A percentile compares a stretch with the other conserved stretches of the same genome.
Conservation (phyloP, 1,140 invertebrate genomes). For the Bathynomus jamesi region DNA sequence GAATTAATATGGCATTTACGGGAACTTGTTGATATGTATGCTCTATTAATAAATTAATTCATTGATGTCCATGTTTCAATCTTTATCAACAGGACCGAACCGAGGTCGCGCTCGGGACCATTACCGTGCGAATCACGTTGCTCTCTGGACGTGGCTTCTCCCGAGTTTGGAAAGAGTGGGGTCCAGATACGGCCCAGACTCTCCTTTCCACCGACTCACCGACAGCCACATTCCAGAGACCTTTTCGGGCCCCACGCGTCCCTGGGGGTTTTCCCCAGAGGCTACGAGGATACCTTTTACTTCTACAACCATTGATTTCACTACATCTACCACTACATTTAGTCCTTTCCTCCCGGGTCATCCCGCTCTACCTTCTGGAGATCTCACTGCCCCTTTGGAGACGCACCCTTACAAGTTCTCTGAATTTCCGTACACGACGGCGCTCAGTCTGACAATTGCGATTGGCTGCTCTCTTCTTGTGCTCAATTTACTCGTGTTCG, state of each 20-base stretch:
- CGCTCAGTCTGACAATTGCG: constrained; percentile 82
- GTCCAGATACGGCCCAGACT: constrained; percentile 26
- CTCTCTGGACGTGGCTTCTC: constrained; percentile 51
- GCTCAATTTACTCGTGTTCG: constrained; percentile 87
- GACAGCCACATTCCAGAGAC: constrained; percentile 38
- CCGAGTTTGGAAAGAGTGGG: constrained; percentile 45
- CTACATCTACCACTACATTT: background rate
- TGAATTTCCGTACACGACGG: constrained; percentile 63
- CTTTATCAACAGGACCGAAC: constrained; percentile 9
- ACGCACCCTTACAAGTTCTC: background rate
- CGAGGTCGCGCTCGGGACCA: constrained; percentile 44
- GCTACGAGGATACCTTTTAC: constrained; percentile 17
- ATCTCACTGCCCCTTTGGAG: background rate
- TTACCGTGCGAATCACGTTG: constrained; percentile 49
- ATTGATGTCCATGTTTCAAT: too few species aligned
- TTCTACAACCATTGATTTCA: background rate
- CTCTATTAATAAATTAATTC: too few species aligned
- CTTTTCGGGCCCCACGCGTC: constrained; percentile 31
- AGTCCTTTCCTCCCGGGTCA: constrained; percentile 14
- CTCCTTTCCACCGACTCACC: constrained; percentile 34
- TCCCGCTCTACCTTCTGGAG: constrained; percentile 6
- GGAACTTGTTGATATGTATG: too few species aligned
- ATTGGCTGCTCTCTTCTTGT: constrained; percentile 82
- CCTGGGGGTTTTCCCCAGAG: constrained; percentile 21
- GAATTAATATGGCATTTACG: background rate